These are phyloP conservation scores for Carollia perspicillata DNA, from an alignment of 2,113 vertebrate genomes.

Conservation along the genomic window DNA sequence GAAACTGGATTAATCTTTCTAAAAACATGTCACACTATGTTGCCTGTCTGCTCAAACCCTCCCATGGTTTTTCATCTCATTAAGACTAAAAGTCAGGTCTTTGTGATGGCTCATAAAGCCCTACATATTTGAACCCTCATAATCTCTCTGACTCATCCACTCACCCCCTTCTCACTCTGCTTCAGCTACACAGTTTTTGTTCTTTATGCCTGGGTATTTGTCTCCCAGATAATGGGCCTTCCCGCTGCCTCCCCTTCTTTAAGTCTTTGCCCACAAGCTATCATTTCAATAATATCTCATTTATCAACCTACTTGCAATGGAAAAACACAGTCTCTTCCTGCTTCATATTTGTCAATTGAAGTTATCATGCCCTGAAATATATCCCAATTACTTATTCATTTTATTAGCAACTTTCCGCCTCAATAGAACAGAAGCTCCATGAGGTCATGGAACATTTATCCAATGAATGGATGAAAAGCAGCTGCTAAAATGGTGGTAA, in stretches of 20 bases:
- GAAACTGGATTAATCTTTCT: background rate
- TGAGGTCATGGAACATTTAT: background rate
- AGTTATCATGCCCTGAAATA: background rate
- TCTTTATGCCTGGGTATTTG: background rate
- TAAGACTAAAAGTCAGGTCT: constrained; percentile 1
- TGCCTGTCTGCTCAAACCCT: background rate
- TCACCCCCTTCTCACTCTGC: background rate
- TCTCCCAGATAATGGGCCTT: background rate
- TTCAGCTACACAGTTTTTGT: background rate
- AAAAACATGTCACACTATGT: background rate
- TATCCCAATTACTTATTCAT: background rate
- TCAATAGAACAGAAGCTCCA: background rate
- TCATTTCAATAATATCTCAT: background rate
- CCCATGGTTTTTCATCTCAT: constrained; percentile 25
- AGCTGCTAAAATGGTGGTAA: background rate
- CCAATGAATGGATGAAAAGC: background rate
- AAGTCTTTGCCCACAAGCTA: background rate
- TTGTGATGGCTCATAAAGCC: background rate
- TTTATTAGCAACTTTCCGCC: background rate
- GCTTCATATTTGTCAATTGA: background rate
- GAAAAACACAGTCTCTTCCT: background rate
- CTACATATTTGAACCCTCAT: background rate
- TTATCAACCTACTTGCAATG: background rate
- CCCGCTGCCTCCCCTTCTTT: background rate
- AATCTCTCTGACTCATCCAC: background rate